Evolutionary conservation across 1,140 invertebrate genomes (phyloP).

Genomic region (Frieseomelitta varia): DNA sequence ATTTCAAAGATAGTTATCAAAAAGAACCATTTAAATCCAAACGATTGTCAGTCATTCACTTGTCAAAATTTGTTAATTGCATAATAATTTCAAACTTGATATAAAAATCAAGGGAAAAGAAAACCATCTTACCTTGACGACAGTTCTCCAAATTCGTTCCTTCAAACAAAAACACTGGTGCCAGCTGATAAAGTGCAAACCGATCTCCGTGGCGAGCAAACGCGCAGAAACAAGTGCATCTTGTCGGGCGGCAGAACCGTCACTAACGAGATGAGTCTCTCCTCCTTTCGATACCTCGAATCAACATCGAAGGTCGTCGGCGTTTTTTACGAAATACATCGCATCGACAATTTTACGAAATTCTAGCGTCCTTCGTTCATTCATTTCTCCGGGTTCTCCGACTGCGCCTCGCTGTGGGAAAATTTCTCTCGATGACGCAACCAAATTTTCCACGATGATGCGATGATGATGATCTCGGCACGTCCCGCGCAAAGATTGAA

Average conservation of each 20-base stretch:
- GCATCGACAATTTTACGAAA: conserved; percentile 44
- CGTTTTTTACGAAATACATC: conserved; percentile 73
- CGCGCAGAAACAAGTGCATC: conserved; percentile 71
- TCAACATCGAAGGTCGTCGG: conserved; percentile 73
- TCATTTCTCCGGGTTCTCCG: not conserved
- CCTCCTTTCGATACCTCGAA: conserved; percentile 61
- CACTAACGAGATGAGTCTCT: conserved; percentile 76
- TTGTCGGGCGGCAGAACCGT: conserved; percentile 64
- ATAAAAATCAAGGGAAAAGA: too few relatives aligned
- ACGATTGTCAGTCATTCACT: not conserved
- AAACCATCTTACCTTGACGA: not conserved
- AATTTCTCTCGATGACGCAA: not conserved
- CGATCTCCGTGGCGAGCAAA: not conserved
- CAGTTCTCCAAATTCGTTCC: not conserved
- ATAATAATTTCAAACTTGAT: not conserved
- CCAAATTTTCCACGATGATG: not conserved
- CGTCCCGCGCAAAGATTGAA: not conserved
- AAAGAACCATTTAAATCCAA: too few relatives aligned
- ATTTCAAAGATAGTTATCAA: too few relatives aligned
- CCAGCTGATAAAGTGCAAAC: not conserved
- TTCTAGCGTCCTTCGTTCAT: not conserved
- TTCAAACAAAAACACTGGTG: not conserved
- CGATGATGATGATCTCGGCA: too few relatives aligned
- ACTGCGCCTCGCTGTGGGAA: too few relatives aligned
- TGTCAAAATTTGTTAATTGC: not conserved